Evolutionary conservation across 2,888 invertebrate species (phyloP).

Genomic region (Lissonota sp.): DNA sequence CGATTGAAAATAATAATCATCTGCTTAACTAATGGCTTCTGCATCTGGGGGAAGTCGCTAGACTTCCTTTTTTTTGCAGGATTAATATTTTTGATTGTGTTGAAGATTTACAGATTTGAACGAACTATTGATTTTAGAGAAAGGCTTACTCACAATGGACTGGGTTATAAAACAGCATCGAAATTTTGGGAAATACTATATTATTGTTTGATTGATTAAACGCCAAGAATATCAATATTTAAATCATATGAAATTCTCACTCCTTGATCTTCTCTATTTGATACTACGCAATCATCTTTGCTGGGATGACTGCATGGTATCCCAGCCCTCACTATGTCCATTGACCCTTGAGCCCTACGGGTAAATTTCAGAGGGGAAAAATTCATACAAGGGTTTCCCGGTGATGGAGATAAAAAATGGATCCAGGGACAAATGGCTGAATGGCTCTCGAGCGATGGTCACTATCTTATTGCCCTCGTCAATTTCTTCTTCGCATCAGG

Average conservation of each 20-base stretch:
- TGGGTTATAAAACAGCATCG: no score
- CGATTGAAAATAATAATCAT: conserved; percentile 77
- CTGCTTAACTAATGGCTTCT: conserved; percentile 46
- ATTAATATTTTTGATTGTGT: no score
- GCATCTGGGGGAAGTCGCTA: background rate
- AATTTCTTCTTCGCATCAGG: conserved; percentile 46
- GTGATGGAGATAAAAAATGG: conserved; percentile 62
- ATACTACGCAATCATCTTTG: conserved; percentile 26
- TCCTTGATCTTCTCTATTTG: conserved; percentile 33
- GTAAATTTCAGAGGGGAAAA: conserved; percentile 58
- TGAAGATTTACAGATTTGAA: no score
- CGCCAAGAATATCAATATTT: no score
- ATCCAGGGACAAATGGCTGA: conserved; percentile 59
- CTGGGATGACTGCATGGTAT: no score
- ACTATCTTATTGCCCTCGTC: conserved; percentile 56
- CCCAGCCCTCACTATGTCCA: no score
- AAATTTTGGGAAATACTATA: no score
- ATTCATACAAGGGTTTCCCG: conserved; percentile 65
- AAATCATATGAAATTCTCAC: conserved; percentile 16
- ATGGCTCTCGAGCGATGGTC: conserved; percentile 56
- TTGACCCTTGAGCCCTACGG: conserved; percentile 28
- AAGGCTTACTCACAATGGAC: no score
- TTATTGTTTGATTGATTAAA: no score
- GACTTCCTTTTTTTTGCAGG: no score
- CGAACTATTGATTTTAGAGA: no score